These are phyloP conservation scores for Mystacides longicornis DNA, from an alignment of 2,888 invertebrate species.

Conservation along the genomic window DNA sequence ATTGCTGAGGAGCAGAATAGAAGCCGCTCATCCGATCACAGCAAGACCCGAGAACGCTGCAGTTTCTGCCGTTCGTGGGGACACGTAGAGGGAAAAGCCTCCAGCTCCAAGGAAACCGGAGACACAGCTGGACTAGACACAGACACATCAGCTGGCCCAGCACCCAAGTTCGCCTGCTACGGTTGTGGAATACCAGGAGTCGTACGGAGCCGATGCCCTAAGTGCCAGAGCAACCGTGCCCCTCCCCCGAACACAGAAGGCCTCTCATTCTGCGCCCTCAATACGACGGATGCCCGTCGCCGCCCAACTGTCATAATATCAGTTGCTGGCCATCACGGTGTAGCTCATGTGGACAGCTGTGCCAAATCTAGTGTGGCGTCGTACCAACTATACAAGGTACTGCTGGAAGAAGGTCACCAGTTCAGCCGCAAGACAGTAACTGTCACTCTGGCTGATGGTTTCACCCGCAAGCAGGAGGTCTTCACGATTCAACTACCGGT, in stretches of 20 bases:
- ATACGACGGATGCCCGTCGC: background rate
- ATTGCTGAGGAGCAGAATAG: background rate
- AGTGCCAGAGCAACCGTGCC: too few relatives aligned
- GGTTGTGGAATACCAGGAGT: slow-evolving; percentile 5
- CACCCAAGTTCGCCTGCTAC: slow-evolving; percentile 2
- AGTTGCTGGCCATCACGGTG: background rate
- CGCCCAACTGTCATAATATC: background rate
- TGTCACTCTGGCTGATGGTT: too few relatives aligned
- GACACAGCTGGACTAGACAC: too few relatives aligned
- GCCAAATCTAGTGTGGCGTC: too few relatives aligned
- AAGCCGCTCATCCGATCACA: background rate
- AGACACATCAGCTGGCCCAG: too few relatives aligned
- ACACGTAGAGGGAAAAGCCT: background rate
- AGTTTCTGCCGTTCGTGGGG: background rate
- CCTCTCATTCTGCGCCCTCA: background rate
- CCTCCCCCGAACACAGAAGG: background rate
- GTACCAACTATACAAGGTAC: too few relatives aligned
- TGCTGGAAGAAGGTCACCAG: too few relatives aligned
- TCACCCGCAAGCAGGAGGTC: too few relatives aligned
- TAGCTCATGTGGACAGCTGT: background rate
- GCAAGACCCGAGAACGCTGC: background rate
- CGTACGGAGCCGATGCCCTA: slow-evolving; percentile 5
- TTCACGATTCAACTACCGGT: too few relatives aligned
- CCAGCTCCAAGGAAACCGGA: too few relatives aligned
- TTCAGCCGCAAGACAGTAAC: too few relatives aligned